These are phyloP conservation scores for Lepus americanus DNA, from an alignment of 2,113 vertebrate species.

Conservation along the genomic window DNA sequence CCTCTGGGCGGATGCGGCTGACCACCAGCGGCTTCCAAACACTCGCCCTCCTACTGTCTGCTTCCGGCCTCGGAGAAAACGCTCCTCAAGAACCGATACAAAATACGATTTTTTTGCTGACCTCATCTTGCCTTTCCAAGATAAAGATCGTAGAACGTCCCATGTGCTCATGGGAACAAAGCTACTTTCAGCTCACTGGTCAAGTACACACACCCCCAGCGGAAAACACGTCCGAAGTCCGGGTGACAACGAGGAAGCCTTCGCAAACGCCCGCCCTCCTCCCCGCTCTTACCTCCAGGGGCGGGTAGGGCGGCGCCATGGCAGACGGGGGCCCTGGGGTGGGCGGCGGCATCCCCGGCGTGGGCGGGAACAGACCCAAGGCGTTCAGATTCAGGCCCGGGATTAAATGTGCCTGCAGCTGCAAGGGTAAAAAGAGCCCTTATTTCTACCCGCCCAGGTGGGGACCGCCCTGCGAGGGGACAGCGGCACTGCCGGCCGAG, in stretches of 20 bases:
- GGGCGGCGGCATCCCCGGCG: constrained; percentile 94
- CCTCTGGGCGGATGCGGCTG: too few relatives aligned
- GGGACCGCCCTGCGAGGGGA: too few relatives aligned
- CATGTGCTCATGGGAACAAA: not conserved
- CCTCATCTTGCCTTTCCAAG: constrained; percentile 17
- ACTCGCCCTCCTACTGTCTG: not conserved
- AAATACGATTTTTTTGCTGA: constrained; percentile 37
- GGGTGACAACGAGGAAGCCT: constrained; percentile 13
- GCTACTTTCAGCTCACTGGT: not conserved
- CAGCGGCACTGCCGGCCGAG: too few relatives aligned
- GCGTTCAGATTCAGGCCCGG: constrained; percentile 99
- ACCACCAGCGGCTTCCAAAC: too few relatives aligned
- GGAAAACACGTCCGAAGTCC: not conserved
- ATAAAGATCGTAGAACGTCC: not conserved
- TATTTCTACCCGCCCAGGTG: constrained; percentile 45
- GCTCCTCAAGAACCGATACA: constrained; percentile 22
- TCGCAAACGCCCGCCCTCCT: too few relatives aligned
- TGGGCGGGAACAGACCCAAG: constrained; percentile 96
- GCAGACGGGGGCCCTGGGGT: constrained; percentile 93
- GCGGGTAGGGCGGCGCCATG: constrained; percentile 92
- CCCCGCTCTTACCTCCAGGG: constrained; percentile 93
- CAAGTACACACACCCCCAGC: not conserved
- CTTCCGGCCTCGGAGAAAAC: constrained; percentile 44
- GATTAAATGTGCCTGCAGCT: constrained; percentile 99
- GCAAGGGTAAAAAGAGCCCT: constrained; percentile 81